Evolutionary conservation across 2,888 invertebrate genomes (phyloP).

Genomic region (Tipula confusa): DNA sequence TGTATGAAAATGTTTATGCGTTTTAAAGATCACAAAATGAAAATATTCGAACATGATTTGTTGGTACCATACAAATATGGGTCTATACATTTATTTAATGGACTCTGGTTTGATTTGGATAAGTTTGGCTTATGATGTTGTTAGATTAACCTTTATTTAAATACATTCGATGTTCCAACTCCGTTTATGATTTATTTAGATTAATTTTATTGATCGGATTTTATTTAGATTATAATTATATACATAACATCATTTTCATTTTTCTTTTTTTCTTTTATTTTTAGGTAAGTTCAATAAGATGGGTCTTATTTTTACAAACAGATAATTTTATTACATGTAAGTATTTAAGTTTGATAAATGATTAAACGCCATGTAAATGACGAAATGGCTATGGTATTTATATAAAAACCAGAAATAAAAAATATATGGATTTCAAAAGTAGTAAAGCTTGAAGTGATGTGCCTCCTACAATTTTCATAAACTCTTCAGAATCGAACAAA

Average conservation of each 20-base stretch:
- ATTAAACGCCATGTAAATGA: too few relatives aligned
- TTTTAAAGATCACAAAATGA: background rate
- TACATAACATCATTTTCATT: too few relatives aligned
- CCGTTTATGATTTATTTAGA: background rate
- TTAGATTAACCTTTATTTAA: background rate
- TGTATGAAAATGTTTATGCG: background rate
- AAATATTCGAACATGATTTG: too few relatives aligned
- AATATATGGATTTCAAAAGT: too few relatives aligned
- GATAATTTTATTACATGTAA: background rate
- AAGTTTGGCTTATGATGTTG: background rate
- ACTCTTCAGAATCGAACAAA: too few relatives aligned
- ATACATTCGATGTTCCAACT: too few relatives aligned
- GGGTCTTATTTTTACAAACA: background rate
- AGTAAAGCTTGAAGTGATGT: too few relatives aligned
- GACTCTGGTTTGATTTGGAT: background rate
- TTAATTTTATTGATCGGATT: background rate
- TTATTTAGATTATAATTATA: background rate
- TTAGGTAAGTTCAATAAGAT: background rate
- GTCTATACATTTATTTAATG: background rate
- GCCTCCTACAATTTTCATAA: too few relatives aligned
- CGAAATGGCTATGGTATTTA: too few relatives aligned
- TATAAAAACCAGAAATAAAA: too few relatives aligned
- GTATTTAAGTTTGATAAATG: background rate
- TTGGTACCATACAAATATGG: too few relatives aligned
- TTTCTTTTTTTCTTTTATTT: background rate